Evolutionary conservation across 1,140 invertebrate genomes (phyloP).

Genomic region (Kradibia gibbosae): DNA sequence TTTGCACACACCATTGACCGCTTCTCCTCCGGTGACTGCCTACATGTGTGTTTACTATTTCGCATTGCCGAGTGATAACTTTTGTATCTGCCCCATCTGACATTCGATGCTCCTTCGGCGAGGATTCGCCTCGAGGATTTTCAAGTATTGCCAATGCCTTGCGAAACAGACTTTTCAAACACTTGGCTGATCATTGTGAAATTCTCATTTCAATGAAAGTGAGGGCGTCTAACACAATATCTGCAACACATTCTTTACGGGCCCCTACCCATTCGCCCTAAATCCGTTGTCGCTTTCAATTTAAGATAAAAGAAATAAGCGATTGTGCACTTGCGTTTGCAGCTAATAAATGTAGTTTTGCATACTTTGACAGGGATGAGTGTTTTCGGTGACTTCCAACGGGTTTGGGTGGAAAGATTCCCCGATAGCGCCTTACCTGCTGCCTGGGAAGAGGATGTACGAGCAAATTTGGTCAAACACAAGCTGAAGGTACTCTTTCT

Average conservation of each 20-base stretch:
- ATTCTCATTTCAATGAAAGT: slow-evolving; percentile 41
- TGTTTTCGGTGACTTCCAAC: slow-evolving; percentile 90
- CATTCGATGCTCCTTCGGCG: slow-evolving; percentile 10
- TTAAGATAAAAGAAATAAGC: not conserved
- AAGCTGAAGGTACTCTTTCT: slow-evolving; percentile 78
- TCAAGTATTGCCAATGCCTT: slow-evolving; percentile 22
- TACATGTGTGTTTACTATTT: not conserved
- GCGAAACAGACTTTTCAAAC: slow-evolving; percentile 39
- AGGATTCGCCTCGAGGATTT: slow-evolving; percentile 31
- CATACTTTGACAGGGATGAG: slow-evolving; percentile 76
- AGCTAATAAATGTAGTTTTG: slow-evolving; percentile 25
- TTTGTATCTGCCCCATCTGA: slow-evolving; percentile 3
- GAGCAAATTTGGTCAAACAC: slow-evolving; percentile 89
- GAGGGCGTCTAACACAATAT: slow-evolving; percentile 28
- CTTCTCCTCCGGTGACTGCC: not conserved
- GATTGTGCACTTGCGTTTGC: not conserved
- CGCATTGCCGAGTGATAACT: not conserved
- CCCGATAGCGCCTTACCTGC: slow-evolving; percentile 89
- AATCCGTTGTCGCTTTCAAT: slow-evolving; percentile 1
- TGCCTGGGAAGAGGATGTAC: slow-evolving; percentile 92
- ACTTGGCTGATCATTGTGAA: slow-evolving; percentile 36
- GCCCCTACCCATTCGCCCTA: not conserved
- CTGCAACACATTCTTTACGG: not conserved
- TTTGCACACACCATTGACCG: not conserved
- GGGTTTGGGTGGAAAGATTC: slow-evolving; percentile 90